Percentiles rank a stretch among this genome's conserved stretches.
These are phyloP conservation scores for Apocheima hispidaria DNA, from an alignment of 2,888 invertebrate species.

Conservation along the genomic window DNA sequence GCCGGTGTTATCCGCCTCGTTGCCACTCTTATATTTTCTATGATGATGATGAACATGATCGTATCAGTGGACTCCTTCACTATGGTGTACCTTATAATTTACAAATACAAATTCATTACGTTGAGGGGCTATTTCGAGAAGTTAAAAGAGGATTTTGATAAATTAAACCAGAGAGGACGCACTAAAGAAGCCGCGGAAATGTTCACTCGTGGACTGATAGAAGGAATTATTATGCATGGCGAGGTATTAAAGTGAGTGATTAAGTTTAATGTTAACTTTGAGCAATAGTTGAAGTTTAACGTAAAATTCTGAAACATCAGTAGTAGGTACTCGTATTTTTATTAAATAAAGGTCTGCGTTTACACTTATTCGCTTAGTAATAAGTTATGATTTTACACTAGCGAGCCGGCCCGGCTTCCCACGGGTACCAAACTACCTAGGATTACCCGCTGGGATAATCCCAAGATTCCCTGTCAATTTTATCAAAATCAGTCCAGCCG, in stretches of 20 bases:
- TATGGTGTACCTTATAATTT: constrained; percentile 70
- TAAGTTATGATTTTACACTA: too few relatives aligned
- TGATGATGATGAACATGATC: constrained; percentile 72
- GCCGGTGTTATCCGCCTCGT: constrained; percentile 61
- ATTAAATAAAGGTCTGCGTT: too few relatives aligned
- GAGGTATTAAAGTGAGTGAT: constrained; percentile 65
- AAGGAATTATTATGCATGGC: constrained; percentile 75
- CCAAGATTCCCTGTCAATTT: too few relatives aligned
- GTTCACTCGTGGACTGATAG: constrained; percentile 61
- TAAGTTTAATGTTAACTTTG: constrained; percentile 8
- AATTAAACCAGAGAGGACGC: constrained; percentile 51
- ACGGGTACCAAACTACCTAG: too few relatives aligned
- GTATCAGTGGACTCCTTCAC: constrained; percentile 68
- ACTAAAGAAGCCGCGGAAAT: constrained; percentile 56
- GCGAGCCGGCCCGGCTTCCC: too few relatives aligned
- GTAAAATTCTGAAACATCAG: background rate
- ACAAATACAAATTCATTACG: constrained; percentile 77
- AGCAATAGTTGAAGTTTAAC: background rate
- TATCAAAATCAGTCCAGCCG: too few relatives aligned
- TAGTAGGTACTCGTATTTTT: background rate
- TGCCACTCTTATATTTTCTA: constrained; percentile 58
- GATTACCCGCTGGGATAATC: too few relatives aligned
- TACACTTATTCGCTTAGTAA: too few relatives aligned
- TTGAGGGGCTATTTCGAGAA: constrained; percentile 69
- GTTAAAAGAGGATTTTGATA: constrained; percentile 59